These are phyloP conservation scores for Geodia barretti DNA, from an alignment of 37 sponge, comb jelly and placozoan species.

Conservation along the genomic window DNA sequence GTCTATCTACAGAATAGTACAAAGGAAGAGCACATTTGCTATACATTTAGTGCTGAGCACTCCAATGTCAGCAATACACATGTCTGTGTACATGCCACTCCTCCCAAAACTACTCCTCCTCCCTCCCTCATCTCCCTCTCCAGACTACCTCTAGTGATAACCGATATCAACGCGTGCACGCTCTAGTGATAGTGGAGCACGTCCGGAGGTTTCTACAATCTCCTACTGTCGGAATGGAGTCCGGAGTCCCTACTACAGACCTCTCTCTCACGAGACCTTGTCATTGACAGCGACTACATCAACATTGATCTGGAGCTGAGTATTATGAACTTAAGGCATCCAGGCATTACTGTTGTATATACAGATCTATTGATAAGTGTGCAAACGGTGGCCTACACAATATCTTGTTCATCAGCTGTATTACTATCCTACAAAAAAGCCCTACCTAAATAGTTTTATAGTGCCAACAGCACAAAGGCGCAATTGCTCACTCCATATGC, in stretches of 20 bases:
- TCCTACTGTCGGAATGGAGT: constrained; percentile 74
- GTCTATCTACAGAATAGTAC: no score
- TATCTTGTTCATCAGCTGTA: no score
- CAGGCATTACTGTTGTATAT: background rate
- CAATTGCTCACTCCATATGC: no score
- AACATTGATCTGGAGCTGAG: constrained; percentile 46
- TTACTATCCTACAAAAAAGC: no score
- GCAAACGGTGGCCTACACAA: no score
- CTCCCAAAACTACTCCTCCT: background rate
- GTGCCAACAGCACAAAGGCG: no score
- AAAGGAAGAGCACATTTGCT: no score
- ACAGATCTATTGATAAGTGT: background rate
- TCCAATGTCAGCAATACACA: no score
- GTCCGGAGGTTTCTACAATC: constrained; percentile 33
- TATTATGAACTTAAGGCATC: background rate
- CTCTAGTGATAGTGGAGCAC: constrained; percentile 67
- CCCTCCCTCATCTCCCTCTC: background rate
- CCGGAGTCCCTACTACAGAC: constrained; percentile 52
- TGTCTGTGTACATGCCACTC: no score
- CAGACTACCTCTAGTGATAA: constrained; percentile 37
- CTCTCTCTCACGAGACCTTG: constrained; percentile 58
- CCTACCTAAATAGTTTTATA: no score
- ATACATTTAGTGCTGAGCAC: no score
- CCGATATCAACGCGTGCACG: constrained; percentile 46
- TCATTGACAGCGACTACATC: background rate